Conservation (phyloP, 2,888 invertebrate species). For the Rhogogaster chlorosoma region DNA sequence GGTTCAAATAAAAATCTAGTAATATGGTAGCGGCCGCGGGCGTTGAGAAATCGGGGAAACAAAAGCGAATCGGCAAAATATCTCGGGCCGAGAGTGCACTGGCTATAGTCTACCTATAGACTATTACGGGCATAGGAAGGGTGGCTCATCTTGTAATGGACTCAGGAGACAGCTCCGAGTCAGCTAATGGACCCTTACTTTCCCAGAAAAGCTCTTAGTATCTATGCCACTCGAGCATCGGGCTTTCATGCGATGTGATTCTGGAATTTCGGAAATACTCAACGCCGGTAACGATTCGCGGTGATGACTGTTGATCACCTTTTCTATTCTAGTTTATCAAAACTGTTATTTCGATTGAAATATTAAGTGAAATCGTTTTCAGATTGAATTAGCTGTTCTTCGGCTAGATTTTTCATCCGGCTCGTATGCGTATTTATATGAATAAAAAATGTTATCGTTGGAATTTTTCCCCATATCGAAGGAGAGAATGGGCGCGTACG, state of each 20-base stretch:
- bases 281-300: constrained; percentile 53
- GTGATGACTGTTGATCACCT: not conserved
- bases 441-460: not conserved
- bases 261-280: constrained; percentile 62
- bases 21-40: not conserved
- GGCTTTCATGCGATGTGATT: constrained; percentile 71
- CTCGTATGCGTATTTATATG: not conserved
- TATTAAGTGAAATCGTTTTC: not conserved
- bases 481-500: constrained; percentile 19
- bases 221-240: constrained; percentile 74
- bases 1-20: not conserved
- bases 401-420: not conserved
- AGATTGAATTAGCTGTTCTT: not conserved
- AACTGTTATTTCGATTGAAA: not conserved
- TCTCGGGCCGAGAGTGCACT: constrained; percentile 45
- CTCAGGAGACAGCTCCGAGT: constrained; percentile 77
- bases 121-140: constrained; percentile 47
- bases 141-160: constrained; percentile 78
- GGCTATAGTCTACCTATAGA: constrained; percentile 45
- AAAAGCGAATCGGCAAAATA: constrained; percentile 51
- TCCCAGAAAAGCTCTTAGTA: constrained; percentile 76
- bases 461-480: not conserved
- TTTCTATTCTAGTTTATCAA: not conserved
- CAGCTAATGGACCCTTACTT: constrained; percentile 77
- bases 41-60: constrained; percentile 42